Evolutionary conservation across 2,113 vertebrate species (phyloP).

Genomic region (Limanda limanda): DNA sequence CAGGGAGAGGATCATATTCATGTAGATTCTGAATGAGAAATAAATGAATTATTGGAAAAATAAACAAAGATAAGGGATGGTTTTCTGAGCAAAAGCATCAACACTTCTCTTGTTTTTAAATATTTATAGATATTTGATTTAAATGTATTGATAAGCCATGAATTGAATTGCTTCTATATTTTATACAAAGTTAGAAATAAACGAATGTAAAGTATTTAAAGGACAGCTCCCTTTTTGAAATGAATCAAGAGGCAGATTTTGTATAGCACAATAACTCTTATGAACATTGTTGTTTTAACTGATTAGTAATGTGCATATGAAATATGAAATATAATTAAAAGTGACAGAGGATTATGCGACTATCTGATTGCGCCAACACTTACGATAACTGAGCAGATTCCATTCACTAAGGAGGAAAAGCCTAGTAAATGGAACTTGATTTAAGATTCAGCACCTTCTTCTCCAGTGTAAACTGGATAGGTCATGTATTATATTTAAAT

Average conservation of each 20-base stretch:
- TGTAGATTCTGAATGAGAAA: background rate
- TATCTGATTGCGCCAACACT: background rate
- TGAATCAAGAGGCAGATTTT: background rate
- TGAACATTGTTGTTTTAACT: background rate
- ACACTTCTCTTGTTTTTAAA: background rate
- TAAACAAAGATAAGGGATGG: background rate
- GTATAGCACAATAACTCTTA: background rate
- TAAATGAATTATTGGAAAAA: background rate
- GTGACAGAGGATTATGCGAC: too few species aligned
- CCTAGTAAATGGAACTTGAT: background rate
- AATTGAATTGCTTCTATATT: background rate
- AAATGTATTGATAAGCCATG: conserved; percentile 1
- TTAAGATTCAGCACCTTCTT: background rate
- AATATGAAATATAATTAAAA: background rate
- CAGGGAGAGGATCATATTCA: background rate
- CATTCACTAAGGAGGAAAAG: background rate
- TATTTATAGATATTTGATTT: background rate
- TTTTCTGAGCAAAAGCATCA: background rate
- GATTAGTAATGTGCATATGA: background rate
- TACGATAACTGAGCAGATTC: background rate
- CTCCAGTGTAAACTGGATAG: too few species aligned
- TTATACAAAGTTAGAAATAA: background rate
- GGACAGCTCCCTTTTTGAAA: background rate
- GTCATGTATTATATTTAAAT: too few species aligned
- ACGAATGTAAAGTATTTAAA: background rate